Percentiles rank a stretch among this genome's conserved stretches.
Conservation (phyloP, 2,797 vertebrate species). For the Rhinichthys osculus region DNA sequence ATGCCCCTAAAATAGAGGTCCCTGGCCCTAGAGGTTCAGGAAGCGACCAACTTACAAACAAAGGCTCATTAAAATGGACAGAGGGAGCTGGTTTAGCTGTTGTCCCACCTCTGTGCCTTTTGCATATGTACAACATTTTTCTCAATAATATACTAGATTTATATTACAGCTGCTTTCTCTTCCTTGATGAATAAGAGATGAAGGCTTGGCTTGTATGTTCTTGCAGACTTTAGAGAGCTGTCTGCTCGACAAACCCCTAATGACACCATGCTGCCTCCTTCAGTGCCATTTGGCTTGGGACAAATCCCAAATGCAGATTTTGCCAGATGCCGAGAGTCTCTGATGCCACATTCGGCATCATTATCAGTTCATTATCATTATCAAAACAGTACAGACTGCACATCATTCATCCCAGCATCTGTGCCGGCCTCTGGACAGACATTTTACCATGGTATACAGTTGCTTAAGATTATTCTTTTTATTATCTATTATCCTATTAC, state of each 20-base stretch:
- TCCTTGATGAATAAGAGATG: slow-evolving; percentile 74
- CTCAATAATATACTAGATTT: slow-evolving; percentile 22
- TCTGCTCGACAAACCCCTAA: slow-evolving; percentile 70
- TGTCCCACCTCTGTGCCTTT: slow-evolving; percentile 58
- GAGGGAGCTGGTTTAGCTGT: slow-evolving; percentile 63
- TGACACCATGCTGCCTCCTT: slow-evolving; percentile 69
- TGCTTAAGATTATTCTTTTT: not conserved
- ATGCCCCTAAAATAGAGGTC: slow-evolving; percentile 12
- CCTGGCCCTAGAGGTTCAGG: slow-evolving; percentile 44
- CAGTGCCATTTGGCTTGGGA: slow-evolving; percentile 66
- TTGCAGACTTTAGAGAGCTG: slow-evolving; percentile 61
- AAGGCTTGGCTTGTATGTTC: slow-evolving; percentile 66
- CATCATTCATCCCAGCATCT: not conserved
- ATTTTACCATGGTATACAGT: not conserved
- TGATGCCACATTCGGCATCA: slow-evolving; percentile 58
- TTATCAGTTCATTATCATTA: slow-evolving; percentile 42
- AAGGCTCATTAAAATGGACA: slow-evolving; percentile 72
- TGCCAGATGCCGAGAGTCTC: slow-evolving; percentile 61
- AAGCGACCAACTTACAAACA: slow-evolving; percentile 55
- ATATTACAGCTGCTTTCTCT: slow-evolving; percentile 67
- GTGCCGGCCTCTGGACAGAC: not conserved
- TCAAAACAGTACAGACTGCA: slow-evolving; percentile 43
- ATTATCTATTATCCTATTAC: too few species aligned
- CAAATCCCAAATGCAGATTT: slow-evolving; percentile 65
- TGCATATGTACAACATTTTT: not conserved